These are phyloP conservation scores for Nomada flava DNA, from an alignment of 2,888 invertebrate genomes.

Conservation along the genomic window DNA sequence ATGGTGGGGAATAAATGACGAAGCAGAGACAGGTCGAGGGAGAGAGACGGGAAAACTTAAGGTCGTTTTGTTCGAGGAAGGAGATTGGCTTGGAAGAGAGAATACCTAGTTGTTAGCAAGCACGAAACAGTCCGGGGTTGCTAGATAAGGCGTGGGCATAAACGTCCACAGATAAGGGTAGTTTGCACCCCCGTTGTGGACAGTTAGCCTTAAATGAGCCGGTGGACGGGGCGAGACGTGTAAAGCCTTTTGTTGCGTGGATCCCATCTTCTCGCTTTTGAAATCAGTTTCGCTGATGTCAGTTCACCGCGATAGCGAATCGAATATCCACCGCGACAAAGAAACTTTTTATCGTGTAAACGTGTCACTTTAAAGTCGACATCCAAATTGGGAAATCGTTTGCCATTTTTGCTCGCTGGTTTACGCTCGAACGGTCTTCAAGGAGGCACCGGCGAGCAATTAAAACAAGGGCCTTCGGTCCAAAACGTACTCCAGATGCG, in stretches of 20 bases:
- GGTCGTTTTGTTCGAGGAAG: conserved; percentile 70
- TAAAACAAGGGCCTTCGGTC: conserved; percentile 18
- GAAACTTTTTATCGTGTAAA: not conserved
- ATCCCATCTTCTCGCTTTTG: conserved; percentile 63
- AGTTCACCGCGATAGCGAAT: conserved; percentile 45
- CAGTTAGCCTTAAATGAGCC: conserved; percentile 83
- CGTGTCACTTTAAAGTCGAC: not conserved
- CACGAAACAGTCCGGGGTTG: conserved; percentile 72
- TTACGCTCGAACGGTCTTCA: not conserved
- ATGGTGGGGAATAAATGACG: conserved; percentile 51
- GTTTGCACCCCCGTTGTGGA: conserved; percentile 84
- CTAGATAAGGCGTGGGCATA: conserved; percentile 83
- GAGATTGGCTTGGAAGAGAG: conserved; percentile 70
- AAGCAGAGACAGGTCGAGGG: conserved; percentile 16
- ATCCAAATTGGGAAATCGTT: not conserved
- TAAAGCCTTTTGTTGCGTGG: conserved; percentile 67
- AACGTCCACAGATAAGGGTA: conserved; percentile 83
- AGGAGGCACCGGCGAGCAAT: not conserved
- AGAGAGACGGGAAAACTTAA: conserved; percentile 55
- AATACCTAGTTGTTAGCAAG: conserved; percentile 76
- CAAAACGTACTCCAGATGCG: conserved; percentile 7
- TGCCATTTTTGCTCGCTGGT: not conserved
- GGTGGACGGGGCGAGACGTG: conserved; percentile 69
- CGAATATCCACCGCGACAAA: conserved; percentile 15
- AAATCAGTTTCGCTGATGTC: conserved; percentile 69